A percentile compares a stretch with the other conserved stretches of the same genome.
Conservation (phyloP, 1,140 invertebrate genomes). For the Penaeus chinensis region DNA sequence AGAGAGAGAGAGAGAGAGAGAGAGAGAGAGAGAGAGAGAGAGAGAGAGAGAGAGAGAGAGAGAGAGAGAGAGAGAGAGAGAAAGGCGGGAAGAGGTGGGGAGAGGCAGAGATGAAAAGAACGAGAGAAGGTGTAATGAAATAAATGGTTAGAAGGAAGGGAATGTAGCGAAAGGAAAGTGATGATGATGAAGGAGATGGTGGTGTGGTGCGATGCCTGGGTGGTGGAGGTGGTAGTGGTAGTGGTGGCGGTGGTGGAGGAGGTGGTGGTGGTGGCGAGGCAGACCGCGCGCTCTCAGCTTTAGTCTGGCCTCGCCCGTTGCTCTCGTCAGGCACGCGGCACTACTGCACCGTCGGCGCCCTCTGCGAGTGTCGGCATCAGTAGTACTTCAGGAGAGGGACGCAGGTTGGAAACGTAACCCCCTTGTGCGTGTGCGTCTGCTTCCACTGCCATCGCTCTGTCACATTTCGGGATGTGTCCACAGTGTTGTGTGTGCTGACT, state of each 20-base stretch:
- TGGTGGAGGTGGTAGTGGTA: neutral
- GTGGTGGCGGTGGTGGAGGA: constrained; percentile 8
- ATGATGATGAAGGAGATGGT: neutral
- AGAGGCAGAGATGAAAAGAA: constrained; percentile 1
- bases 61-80: neutral
- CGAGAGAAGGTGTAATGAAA: neutral
- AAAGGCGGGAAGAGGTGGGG: neutral
- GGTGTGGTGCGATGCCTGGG: neutral
- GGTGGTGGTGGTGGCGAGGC: neutral
- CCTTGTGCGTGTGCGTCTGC: too few relatives aligned
- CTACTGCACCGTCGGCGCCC: neutral
- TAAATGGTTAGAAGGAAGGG: neutral
- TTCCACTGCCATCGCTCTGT: too few relatives aligned
- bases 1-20: constrained; percentile 28
- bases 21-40: neutral
- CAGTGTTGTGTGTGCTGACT: too few relatives aligned
- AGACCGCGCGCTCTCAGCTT: constrained; percentile 37
- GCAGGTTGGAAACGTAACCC: too few relatives aligned
- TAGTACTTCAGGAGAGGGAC: too few relatives aligned
- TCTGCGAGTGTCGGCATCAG: neutral
- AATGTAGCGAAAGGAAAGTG: neutral
- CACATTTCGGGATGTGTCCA: too few relatives aligned
- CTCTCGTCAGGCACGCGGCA: neutral
- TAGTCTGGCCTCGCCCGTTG: constrained; percentile 46
- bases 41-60: neutral